phyloP scores from a whole-genome alignment of 1,140 invertebrate species.

The Psilanteris sp. region DNA sequence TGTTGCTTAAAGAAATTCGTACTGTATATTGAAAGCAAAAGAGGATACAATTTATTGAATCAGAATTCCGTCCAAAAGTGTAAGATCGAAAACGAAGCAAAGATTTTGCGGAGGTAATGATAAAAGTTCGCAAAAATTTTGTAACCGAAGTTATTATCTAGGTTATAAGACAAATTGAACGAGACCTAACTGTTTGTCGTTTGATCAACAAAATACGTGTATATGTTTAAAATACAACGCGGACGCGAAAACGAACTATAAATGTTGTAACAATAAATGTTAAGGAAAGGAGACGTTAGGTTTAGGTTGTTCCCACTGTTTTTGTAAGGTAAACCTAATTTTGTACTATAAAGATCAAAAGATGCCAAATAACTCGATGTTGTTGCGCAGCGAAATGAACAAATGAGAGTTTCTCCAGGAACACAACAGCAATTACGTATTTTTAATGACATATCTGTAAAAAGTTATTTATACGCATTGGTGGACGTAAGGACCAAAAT shows the following conservation, averaged over 20 bases:
- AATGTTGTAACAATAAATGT: conserved; percentile 43
- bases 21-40: too few species aligned
- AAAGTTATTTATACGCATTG: conserved; percentile 55
- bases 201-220: conserved; percentile 9
- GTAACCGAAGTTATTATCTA: too few species aligned
- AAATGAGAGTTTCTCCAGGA: conserved; percentile 42
- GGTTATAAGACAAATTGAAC: too few species aligned
- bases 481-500: conserved; percentile 44
- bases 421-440: conserved; percentile 17
- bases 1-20: too few species aligned
- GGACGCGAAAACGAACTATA: not conserved
- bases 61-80: conserved; percentile 61
- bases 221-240: conserved; percentile 4
- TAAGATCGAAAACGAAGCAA: conserved; percentile 57
- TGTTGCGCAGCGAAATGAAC: conserved; percentile 51
- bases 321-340: conserved; percentile 63
- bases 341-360: conserved; percentile 73
- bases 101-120: too few species aligned
- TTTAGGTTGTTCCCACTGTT: conserved; percentile 20
- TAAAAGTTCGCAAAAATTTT: conserved; percentile 5
- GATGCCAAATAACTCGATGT: conserved; percentile 66
- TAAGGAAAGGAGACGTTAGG: conserved; percentile 36
- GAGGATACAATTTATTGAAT: too few species aligned
- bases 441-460: conserved; percentile 42
- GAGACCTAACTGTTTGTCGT: too few species aligned